Percentiles rank a stretch among this genome's conserved stretches.
phyloP scores from a whole-genome alignment of 2,113 vertebrate species.

The Aspiorhynchus laticeps region DNA sequence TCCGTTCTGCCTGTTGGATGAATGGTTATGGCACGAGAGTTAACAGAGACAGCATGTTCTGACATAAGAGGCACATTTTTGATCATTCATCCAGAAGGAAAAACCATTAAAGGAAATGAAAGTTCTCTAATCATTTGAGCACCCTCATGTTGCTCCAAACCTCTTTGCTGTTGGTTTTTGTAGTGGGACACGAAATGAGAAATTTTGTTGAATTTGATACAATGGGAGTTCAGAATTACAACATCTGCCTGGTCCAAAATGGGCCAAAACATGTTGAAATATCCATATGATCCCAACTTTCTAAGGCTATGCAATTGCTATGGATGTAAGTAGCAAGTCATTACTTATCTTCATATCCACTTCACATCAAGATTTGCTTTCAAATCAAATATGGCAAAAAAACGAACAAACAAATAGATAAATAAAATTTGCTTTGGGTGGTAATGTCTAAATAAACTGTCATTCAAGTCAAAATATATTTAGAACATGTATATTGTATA shows the following conservation, averaged over 20 bases:
- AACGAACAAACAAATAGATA: no score
- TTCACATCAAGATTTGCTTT: neutral
- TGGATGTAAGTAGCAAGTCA: neutral
- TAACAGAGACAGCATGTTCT: neutral
- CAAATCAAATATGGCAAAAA: neutral
- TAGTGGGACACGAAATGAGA: neutral
- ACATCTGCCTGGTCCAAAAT: neutral
- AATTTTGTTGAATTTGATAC: neutral
- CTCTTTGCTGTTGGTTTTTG: neutral
- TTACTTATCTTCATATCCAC: neutral
- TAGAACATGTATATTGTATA: no score
- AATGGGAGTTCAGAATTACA: neutral
- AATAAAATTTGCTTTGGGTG: no score
- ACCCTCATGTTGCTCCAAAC: neutral
- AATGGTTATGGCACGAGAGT: conserved; percentile 31
- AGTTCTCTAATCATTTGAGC: neutral
- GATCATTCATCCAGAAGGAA: neutral
- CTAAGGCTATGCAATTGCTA: neutral
- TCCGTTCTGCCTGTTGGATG: conserved; percentile 27
- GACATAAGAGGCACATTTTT: neutral
- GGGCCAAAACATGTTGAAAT: neutral
- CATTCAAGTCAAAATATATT: neutral
- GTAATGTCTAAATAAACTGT: neutral
- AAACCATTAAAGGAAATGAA: neutral
- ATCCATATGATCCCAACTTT: neutral